Evolutionary conservation across 2,113 vertebrate genomes (phyloP), one percentile per base, ranked within the genome.

Genomic region (Tursiops truncatus): DNA sequence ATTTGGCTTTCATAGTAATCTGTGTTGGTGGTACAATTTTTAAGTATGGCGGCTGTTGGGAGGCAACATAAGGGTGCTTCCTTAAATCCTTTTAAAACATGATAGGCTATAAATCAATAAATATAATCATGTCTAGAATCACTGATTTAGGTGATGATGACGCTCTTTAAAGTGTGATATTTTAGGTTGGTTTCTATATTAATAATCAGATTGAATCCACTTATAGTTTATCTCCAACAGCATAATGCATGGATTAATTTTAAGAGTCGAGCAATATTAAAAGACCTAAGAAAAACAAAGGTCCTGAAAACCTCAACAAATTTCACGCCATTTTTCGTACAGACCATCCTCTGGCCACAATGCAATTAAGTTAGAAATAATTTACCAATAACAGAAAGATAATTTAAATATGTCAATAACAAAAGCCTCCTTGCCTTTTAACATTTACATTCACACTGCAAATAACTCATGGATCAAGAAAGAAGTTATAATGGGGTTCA

Each of bases 71-170:
- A 36, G 33, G 15, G 44, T 6, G 9, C 11, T 65, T 92, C 53
- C 28, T 53, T 68, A 74, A 90, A 47, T 70, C 33, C 58, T 85
- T 82, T 53, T n/a, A 80, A 25, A 76, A 36, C 3, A 26, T n/a
- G 20, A 80, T 80, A 65, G 67, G 5, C 25, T 89, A 26, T 81
- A 70, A 96, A 82, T 81, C 70, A 96, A 71, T 89, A 90, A 82
- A 73, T 28, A 67, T 33, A 79, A 36, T 33, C 26, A 36, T 68
- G 4, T 85, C 21, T 63, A 92, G 26, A 73, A 58, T 89, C 23
- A 11, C 63, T 80, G 84, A 70, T 21, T 83, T 26, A 53, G 53
- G 13, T 70, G 11, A 70, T 79, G 58, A 33, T 20, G n/a, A 83
- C 25, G 28, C 21, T 56, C 41, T 41, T 77, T 84, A 73, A 74